These are phyloP conservation scores for Trichonephila clavipes DNA, from an alignment of 1,140 invertebrate species.

Conservation along the genomic window DNA sequence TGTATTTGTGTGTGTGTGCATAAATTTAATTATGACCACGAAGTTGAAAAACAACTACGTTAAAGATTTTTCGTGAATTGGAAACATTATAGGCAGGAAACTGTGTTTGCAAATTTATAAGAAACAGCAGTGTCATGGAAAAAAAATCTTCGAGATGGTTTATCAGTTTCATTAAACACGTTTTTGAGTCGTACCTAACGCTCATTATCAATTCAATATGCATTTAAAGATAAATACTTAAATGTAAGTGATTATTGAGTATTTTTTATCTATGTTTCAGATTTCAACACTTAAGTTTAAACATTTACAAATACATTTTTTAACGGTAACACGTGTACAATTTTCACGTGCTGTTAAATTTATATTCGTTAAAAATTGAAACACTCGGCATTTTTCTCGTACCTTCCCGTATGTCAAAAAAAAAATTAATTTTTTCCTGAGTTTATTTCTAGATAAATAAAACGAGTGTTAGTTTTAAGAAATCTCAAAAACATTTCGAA, in stretches of 20 bases:
- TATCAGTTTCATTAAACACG: neutral
- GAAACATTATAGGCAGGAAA: too few relatives aligned
- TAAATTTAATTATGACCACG: too few relatives aligned
- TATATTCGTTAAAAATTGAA: too few relatives aligned
- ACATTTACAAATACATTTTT: neutral
- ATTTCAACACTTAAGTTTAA: constrained; percentile 12
- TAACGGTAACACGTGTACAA: neutral
- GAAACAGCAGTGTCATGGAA: neutral
- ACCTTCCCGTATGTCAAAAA: neutral
- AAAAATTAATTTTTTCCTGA: neutral
- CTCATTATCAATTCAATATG: neutral
- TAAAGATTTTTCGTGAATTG: too few relatives aligned
- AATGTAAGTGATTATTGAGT: constrained; percentile 14
- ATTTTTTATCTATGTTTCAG: neutral
- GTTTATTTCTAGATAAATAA: too few relatives aligned
- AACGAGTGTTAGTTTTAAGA: neutral
- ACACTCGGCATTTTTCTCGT: too few relatives aligned
- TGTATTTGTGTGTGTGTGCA: too few relatives aligned
- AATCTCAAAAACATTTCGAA: neutral
- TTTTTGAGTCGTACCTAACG: neutral
- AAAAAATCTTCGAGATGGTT: neutral
- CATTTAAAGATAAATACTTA: constrained; percentile 21
- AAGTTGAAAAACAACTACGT: too few relatives aligned
- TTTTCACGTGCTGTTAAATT: neutral
- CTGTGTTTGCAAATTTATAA: neutral